A percentile compares a stretch with the other conserved stretches of the same genome.
Evolutionary conservation across 35 echinoderm and acorn worm genomes (phyloP).

Genomic region (Eucidaris tribuloides): DNA sequence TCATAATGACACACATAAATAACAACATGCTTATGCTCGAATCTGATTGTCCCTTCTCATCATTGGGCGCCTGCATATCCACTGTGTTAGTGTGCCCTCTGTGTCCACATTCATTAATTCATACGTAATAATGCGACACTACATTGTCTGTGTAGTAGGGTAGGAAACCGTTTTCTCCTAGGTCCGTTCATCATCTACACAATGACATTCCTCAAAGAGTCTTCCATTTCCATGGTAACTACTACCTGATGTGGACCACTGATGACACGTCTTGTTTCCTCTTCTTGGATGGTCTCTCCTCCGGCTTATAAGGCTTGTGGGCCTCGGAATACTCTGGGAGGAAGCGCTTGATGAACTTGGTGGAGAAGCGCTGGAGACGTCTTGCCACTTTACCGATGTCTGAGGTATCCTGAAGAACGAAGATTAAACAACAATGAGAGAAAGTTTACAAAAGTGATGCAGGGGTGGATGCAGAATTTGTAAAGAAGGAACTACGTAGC

Average conservation of each 20-base stretch:
- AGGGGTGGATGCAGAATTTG: too few species aligned
- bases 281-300: background rate
- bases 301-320: background rate
- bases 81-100: too few species aligned
- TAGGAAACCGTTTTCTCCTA: background rate
- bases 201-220: background rate
- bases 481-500: too few species aligned
- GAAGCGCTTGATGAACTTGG: slow-evolving; percentile 9
- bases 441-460: too few species aligned
- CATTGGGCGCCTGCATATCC: too few species aligned
- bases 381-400: background rate
- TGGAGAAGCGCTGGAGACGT: background rate
- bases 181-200: background rate
- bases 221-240: background rate
- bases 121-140: too few species aligned
- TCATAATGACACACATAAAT: too few species aligned
- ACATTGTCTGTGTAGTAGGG: background rate
- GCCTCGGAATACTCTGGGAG: background rate
- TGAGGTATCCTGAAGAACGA: background rate
- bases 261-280: background rate
- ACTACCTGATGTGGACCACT: background rate
- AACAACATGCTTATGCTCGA: too few species aligned
- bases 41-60: too few species aligned
- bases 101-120: too few species aligned
- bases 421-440: too few species aligned